These are phyloP conservation scores for Buathra laborator DNA, from an alignment of 2,888 invertebrate genomes.

Conservation along the genomic window DNA sequence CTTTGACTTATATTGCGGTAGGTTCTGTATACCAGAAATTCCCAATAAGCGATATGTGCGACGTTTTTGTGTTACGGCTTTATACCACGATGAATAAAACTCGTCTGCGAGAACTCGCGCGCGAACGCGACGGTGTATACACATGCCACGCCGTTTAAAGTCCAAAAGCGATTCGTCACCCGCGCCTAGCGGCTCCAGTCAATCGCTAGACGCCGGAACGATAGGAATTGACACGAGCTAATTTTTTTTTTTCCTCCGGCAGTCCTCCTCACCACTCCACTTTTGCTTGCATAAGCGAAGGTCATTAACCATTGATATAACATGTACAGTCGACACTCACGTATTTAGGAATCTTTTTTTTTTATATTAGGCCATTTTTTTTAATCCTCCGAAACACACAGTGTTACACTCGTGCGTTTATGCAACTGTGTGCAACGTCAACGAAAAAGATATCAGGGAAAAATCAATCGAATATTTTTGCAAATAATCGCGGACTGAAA, in stretches of 20 bases:
- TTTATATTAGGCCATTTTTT: neutral
- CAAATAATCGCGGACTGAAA: no score
- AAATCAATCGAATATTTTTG: no score
- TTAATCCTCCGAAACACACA: neutral
- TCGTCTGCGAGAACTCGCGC: conserved; percentile 43
- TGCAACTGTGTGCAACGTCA: neutral
- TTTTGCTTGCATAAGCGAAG: conserved; percentile 21
- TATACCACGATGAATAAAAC: conserved; percentile 53
- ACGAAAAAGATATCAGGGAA: no score
- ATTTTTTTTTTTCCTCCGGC: neutral
- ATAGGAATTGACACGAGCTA: conserved; percentile 15
- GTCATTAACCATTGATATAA: conserved; percentile 20
- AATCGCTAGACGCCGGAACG: conserved; percentile 62
- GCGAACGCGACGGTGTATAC: conserved; percentile 15
- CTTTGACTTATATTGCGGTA: conserved; percentile 71
- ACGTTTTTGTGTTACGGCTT: conserved; percentile 1
- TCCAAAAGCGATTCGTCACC: conserved; percentile 66
- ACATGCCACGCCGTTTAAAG: conserved; percentile 61
- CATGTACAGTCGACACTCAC: neutral
- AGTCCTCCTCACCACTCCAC: conserved; percentile 11
- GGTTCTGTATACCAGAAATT: conserved; percentile 67
- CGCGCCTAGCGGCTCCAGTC: conserved; percentile 39
- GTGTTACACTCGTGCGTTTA: neutral
- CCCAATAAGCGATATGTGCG: conserved; percentile 58
- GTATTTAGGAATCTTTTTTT: neutral